phyloP scores from a whole-genome alignment of 1,140 invertebrate species.

The Hirudo medicinalis region DNA sequence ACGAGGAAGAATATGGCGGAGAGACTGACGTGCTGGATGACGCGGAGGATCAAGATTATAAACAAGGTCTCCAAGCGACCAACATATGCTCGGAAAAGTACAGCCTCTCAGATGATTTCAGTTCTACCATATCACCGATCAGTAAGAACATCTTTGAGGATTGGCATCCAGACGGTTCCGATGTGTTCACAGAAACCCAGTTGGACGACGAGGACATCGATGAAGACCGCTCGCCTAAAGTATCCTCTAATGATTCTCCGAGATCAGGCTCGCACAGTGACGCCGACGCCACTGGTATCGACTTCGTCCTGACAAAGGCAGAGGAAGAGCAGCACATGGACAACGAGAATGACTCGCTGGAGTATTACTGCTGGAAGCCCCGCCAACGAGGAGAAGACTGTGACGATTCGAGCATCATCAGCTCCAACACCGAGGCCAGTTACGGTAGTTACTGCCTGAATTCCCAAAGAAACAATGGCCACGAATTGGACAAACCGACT shows the following conservation, averaged over 20 bases:
- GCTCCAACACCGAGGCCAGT: not conserved
- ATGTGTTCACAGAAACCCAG: conserved; percentile 3
- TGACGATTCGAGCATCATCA: conserved; percentile 6
- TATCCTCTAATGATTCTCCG: too few relatives aligned
- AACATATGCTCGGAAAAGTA: too few relatives aligned
- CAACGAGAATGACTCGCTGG: not conserved
- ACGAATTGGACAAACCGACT: not conserved
- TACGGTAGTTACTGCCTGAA: not conserved
- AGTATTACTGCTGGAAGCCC: not conserved
- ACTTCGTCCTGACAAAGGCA: not conserved
- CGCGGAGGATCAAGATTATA: too few relatives aligned
- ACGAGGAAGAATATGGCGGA: not conserved
- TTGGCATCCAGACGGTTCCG: not conserved
- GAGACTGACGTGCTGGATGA: not conserved
- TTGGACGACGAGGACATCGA: not conserved
- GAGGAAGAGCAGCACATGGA: not conserved
- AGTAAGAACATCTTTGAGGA: too few relatives aligned
- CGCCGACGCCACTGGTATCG: not conserved
- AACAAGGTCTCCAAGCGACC: too few relatives aligned
- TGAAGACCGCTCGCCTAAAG: not conserved
- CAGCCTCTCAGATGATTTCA: too few relatives aligned
- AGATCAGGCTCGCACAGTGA: not conserved
- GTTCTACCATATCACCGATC: too few relatives aligned
- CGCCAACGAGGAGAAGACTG: not conserved
- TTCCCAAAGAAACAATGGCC: not conserved